phyloP scores from a whole-genome alignment of 1,140 invertebrate species.

The Euwallacea similis region DNA sequence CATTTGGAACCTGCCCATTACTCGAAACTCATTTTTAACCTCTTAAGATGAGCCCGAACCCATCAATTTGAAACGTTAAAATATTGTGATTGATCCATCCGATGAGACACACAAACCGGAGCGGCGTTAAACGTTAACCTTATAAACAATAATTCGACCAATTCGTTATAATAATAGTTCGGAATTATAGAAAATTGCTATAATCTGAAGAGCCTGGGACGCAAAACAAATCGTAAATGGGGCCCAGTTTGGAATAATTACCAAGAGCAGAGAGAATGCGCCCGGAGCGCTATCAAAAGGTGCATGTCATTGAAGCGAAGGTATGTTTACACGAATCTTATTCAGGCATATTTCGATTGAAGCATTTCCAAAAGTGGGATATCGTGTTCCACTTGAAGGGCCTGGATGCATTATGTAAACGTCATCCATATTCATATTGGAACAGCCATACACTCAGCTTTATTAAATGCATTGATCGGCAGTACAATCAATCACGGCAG shows the following conservation, averaged over 20 bases:
- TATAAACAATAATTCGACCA: conserved; percentile 42
- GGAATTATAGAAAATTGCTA: conserved; percentile 38
- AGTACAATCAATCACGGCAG: background rate
- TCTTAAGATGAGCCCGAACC: conserved; percentile 8
- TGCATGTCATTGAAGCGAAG: too few species aligned
- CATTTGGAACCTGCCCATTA: conserved; percentile 7
- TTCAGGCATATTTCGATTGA: too few species aligned
- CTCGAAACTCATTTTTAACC: conserved; percentile 22
- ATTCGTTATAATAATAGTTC: conserved; percentile 37
- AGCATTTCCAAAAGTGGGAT: conserved; percentile 41
- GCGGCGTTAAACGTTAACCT: conserved; percentile 30
- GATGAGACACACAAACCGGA: conserved; percentile 9
- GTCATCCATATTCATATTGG: conserved; percentile 23
- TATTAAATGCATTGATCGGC: conserved; percentile 10
- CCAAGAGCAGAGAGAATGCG: background rate
- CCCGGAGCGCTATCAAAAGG: background rate
- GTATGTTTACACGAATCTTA: too few species aligned
- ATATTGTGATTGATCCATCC: conserved; percentile 25
- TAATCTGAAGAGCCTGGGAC: conserved; percentile 28
- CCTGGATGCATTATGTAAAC: conserved; percentile 19
- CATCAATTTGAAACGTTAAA: conserved; percentile 17
- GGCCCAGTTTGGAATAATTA: conserved; percentile 20
- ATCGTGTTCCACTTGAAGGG: conserved; percentile 45
- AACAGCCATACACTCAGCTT: conserved; percentile 7
- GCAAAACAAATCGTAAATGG: conserved; percentile 36